phyloP scores from a whole-genome alignment of 2,888 invertebrate genomes.

The Dione juno region DNA sequence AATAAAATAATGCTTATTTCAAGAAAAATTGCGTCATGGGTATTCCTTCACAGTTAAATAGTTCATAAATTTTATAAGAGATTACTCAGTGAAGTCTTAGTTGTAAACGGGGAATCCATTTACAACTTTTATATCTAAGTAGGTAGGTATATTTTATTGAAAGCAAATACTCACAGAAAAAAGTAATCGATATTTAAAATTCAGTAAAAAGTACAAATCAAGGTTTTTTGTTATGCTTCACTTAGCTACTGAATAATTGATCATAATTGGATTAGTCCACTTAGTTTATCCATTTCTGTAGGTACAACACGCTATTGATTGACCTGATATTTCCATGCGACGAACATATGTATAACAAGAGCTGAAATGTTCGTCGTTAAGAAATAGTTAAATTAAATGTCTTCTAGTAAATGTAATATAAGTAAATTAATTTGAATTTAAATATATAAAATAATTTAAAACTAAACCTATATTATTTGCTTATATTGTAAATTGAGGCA shows the following conservation, averaged over 20 bases:
- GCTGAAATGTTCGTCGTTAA: too few relatives aligned
- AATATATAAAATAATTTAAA: too few relatives aligned
- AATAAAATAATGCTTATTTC: background rate
- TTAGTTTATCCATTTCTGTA: constrained; percentile 60
- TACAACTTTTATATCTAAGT: background rate
- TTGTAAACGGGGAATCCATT: background rate
- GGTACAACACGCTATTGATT: constrained; percentile 61
- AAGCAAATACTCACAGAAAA: background rate
- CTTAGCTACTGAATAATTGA: constrained; percentile 44
- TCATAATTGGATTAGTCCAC: constrained; percentile 51
- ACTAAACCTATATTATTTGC: too few relatives aligned
- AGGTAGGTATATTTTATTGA: background rate
- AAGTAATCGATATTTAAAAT: constrained; percentile 10
- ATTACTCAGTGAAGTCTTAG: background rate
- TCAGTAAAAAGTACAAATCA: constrained; percentile 17
- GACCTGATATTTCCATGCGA: constrained; percentile 54
- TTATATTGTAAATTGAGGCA: too few relatives aligned
- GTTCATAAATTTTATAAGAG: background rate
- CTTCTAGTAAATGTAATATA: background rate
- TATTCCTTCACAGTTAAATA: background rate
- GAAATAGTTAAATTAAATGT: constrained; percentile 5
- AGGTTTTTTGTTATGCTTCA: constrained; percentile 9
- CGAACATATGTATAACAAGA: too few relatives aligned
- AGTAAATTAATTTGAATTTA: background rate
- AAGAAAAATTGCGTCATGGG: constrained; percentile 11